Evolutionary conservation across 2,888 invertebrate genomes (phyloP).

Genomic region (Erannis defoliaria): DNA sequence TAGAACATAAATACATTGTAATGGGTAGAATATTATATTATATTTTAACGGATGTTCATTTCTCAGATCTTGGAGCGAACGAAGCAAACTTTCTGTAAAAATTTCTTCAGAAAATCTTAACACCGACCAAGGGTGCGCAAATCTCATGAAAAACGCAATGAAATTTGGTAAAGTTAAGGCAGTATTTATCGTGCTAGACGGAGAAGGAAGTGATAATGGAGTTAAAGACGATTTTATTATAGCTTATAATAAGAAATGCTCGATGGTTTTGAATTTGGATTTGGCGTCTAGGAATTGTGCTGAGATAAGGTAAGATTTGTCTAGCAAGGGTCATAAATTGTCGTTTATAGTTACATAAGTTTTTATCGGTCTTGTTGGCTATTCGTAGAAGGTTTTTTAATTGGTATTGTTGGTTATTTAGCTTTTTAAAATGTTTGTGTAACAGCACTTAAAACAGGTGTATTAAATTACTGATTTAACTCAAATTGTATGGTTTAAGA

Average conservation of each 20-base stretch:
- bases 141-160: slow-evolving; percentile 55
- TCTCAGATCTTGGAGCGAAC: slow-evolving; percentile 55
- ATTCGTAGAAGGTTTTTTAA: too few species aligned
- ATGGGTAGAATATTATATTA: too few species aligned
- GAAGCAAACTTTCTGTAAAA: slow-evolving; percentile 55
- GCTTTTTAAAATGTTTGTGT: too few species aligned
- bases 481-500: too few species aligned
- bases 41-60: too few species aligned
- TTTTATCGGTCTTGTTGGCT: too few species aligned
- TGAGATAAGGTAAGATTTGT: slow-evolving; percentile 57
- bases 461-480: too few species aligned
- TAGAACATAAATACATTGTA: too few species aligned
- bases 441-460: too few species aligned
- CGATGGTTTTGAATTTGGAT: slow-evolving; percentile 61
- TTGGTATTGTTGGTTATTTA: too few species aligned
- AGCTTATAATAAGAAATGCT: slow-evolving; percentile 50
- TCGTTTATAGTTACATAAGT: too few species aligned
- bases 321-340: too few species aligned
- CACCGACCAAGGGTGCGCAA: slow-evolving; percentile 54
- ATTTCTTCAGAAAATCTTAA: slow-evolving; percentile 58
- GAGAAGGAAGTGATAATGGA: slow-evolving; percentile 31
- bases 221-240: slow-evolving; percentile 35
- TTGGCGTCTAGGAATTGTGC: slow-evolving; percentile 57
- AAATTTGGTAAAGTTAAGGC: slow-evolving; percentile 62
- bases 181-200: slow-evolving; percentile 57